Evolutionary conservation across 2,797 vertebrate species (phyloP).

Genomic region (Scleropages formosus): DNA sequence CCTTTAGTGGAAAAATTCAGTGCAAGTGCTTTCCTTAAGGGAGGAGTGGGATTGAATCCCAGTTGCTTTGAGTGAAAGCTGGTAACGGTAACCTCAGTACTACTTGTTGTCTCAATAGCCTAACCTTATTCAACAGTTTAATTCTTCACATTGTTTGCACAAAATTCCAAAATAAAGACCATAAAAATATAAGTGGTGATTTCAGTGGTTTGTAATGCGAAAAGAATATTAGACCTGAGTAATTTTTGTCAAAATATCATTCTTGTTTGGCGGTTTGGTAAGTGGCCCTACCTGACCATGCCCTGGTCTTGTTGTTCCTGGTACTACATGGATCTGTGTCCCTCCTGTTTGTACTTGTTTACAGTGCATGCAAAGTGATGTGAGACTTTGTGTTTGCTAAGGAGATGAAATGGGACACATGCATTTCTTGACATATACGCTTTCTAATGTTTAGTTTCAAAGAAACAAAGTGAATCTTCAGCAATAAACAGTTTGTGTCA

Average conservation of each 20-base stretch:
- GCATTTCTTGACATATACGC: not conserved
- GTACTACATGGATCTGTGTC: conserved; percentile 41
- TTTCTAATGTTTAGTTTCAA: not conserved
- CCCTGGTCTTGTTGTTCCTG: conserved; percentile 47
- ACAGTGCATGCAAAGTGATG: conserved; percentile 47
- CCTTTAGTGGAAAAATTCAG: too few relatives aligned
- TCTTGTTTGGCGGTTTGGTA: conserved; percentile 43
- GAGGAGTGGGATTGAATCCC: too few relatives aligned
- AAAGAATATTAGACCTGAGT: conserved; percentile 4
- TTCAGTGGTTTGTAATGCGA: not conserved
- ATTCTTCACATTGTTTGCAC: too few relatives aligned
- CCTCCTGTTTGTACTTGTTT: conserved; percentile 53
- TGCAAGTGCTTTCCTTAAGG: too few relatives aligned
- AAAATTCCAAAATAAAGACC: not conserved
- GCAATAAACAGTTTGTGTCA: not conserved
- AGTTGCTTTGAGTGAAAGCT: too few relatives aligned
- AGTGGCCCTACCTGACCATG: conserved; percentile 39
- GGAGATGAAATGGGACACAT: not conserved
- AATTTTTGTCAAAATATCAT: conserved; percentile 15
- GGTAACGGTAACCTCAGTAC: not conserved
- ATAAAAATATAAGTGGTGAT: not conserved
- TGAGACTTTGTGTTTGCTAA: conserved; percentile 38
- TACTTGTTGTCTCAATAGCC: not conserved
- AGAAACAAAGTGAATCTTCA: not conserved
- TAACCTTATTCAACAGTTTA: too few relatives aligned